Base-by-base conservation (phyloP, 2,113 vertebrate genomes). In the Martes martes region DNA sequence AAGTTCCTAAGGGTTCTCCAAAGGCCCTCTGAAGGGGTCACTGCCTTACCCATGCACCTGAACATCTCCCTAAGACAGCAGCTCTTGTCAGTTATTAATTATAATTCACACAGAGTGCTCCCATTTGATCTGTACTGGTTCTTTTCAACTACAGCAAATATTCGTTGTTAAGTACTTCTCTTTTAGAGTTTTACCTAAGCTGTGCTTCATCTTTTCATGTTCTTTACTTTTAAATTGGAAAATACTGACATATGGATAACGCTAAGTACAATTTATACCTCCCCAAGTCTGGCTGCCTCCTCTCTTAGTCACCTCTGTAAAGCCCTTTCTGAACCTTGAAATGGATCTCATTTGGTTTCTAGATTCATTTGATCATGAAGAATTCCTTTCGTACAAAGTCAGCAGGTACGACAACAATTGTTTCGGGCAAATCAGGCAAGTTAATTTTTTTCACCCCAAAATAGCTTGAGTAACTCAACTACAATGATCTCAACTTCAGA, bases 171-270 rank as follows among this genome's bases (percentile, higher is more conserved):
- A 74, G 9, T 94, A 52, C 79, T 63, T 61, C 50, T 61, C 57
- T 61, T 89, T 81, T n/a, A 65, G 28, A 95, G 31, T 76, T 96
- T 91, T 63, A 39, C 28, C 31, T 84, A 86, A 91, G 47, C 92
- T 42, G 5, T 36, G 67, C 19, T 69, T 95, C 3, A 52, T 57
- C 90, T 93, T 69, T 71, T 71, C 42, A 88, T 88, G 59, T 86
- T 47, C 19, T 87, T 88, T 95, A 73, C 39, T 79, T 82, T 94
- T 78, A 92, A 92, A 83, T 39, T 80, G 7, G n/a, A 57, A 83
- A 95, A 76, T 71, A 93, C 45, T 47, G 90, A 47, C 39, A 87
- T 8, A 93, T 79, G 23, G 26, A 69, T 85, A 97, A 94, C 57
- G 79, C 33, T 71, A n/a, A 81, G 26, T 71, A 91, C 7, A 89